Base-by-base conservation (phyloP, 37 sponge, comb jelly and placozoan genomes). In the Aphrocallistes beatrix region DNA sequence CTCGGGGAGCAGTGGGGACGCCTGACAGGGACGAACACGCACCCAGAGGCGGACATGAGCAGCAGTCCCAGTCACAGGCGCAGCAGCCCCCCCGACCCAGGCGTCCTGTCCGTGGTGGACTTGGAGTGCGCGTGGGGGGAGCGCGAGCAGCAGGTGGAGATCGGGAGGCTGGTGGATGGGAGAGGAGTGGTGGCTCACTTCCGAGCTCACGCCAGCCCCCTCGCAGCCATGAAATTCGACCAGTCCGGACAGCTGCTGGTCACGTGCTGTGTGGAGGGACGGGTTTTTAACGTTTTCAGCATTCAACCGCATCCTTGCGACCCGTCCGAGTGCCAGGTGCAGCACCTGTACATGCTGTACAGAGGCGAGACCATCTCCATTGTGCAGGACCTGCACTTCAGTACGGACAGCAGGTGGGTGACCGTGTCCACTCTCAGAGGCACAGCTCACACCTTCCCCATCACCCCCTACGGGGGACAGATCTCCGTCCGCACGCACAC, bases 361-460 rank as follows among this genome's bases (percentile, higher is more conserved):
- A 84, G 98, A 83, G 98, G 98, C 6, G 93, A 94, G 34, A 97
- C 98, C 37, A 84, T 86, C 36, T 92, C 90, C 83, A 85, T 89
- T 82, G 97, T 97, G 37, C 94, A 97, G 51, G 90, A 90, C 51
- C 51, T 97, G 8, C 81, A 82, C 17, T 91, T 97, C 86, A 88
- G 91, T 83, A 38, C 36, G 48, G 97, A 97, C 86, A 94, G 97
- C 87, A 86, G 97, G 0, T 97, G 97, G 97, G 84, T 89, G 8
- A 88, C 90, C 6, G 93, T 90, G 25, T 89, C 90, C 83, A 94
- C 97, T 0, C 90, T 89, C 19, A 87, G 89, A 42, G 97, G 97
- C 3, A 97, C 97, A 23, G 93, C 94, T 28, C 97, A 97, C 69
- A 82, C 93, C 37, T 97, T 97, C 88, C 97, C 97, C 51, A 90